These are phyloP conservation scores for Drosophila burlai DNA, from an alignment of 1,140 invertebrate species.

Conservation along the genomic window DNA sequence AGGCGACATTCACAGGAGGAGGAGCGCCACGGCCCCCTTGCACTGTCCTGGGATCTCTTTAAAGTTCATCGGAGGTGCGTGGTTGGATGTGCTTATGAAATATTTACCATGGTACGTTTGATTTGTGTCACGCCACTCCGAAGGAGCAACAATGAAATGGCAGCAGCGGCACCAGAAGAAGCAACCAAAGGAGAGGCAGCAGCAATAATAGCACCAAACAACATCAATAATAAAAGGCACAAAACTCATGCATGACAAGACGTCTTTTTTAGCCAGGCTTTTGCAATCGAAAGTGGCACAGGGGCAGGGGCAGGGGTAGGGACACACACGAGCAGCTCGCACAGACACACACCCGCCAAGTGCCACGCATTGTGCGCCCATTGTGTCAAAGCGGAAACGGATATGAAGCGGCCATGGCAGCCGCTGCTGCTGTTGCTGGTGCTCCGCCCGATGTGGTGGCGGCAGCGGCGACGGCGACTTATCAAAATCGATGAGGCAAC, in stretches of 20 bases:
- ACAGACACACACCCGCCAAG: slow-evolving; percentile 14
- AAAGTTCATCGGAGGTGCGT: slow-evolving; percentile 62
- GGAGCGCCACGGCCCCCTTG: neutral
- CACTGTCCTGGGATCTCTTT: slow-evolving; percentile 19
- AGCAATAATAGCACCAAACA: slow-evolving; percentile 54
- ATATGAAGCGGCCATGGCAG: slow-evolving; percentile 71
- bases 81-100: slow-evolving; percentile 64
- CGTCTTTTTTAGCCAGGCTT: slow-evolving; percentile 70
- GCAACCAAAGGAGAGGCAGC: slow-evolving; percentile 11
- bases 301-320: slow-evolving; percentile 8
- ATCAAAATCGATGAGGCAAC: slow-evolving; percentile 82
- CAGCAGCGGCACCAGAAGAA: slow-evolving; percentile 12
- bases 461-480: slow-evolving; percentile 39
- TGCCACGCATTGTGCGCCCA: slow-evolving; percentile 59
- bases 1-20: slow-evolving; percentile 2
- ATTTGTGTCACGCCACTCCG: slow-evolving; percentile 67
- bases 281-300: slow-evolving; percentile 70
- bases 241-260: slow-evolving; percentile 75
- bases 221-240: slow-evolving; percentile 67
- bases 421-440: slow-evolving; percentile 16
- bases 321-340: slow-evolving; percentile 14
- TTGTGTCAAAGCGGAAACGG: slow-evolving; percentile 76
- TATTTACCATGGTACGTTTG: slow-evolving; percentile 68
- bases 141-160: slow-evolving; percentile 45
- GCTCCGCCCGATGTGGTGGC: slow-evolving; percentile 4